Percentiles rank a stretch among this genome's conserved stretches.
Evolutionary conservation across 2,113 vertebrate species (phyloP).

Genomic region (Rattus norvegicus): DNA sequence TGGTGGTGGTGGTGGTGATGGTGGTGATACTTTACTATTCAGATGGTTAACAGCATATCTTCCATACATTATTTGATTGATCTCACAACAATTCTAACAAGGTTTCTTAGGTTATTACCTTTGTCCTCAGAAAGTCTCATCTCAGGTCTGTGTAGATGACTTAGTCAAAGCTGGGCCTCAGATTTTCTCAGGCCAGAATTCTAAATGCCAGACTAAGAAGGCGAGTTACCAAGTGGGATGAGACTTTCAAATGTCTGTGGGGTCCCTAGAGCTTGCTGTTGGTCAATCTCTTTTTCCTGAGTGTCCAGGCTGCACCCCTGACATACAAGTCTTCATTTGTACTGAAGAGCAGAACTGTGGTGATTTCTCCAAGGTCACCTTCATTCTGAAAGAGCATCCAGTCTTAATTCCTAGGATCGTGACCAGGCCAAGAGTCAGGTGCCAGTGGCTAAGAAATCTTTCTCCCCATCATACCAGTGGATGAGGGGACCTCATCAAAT

Average conservation of each 20-base stretch:
- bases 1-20: too few species aligned
- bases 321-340: neutral
- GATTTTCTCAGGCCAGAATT: conserved; percentile 9
- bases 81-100: neutral
- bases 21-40: neutral
- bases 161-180: neutral
- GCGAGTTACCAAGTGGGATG: neutral
- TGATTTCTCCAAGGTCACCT: neutral
- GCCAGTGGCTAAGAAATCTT: neutral
- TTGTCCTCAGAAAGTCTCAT: neutral
- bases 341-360: neutral
- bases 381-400: conserved; percentile 11
- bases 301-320: neutral
- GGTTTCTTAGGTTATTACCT: neutral
- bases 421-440: neutral
- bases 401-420: neutral
- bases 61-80: neutral
- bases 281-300: fast-evolving
- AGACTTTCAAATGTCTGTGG: neutral
- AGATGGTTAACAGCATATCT: neutral
- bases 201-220: neutral
- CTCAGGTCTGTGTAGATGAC: neutral
- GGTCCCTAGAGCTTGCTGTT: neutral
- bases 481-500: too few species aligned
- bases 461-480: too few species aligned